Conservation (phyloP, 2,888 invertebrate species). For the Eurytoma californica region DNA sequence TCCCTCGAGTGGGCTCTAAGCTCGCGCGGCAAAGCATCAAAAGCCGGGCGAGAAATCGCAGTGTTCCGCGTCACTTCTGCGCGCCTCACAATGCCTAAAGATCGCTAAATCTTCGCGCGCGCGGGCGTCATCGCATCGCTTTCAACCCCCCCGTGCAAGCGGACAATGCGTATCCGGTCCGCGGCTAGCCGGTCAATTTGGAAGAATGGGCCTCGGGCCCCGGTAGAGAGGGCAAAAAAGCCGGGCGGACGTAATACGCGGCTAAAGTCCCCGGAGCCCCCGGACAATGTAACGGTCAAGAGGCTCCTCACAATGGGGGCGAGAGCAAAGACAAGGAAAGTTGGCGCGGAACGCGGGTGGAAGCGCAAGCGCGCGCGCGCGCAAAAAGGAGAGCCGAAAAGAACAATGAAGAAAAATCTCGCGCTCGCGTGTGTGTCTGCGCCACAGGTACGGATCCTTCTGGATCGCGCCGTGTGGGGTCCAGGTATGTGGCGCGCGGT, state of each 20-base stretch:
- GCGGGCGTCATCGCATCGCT: not conserved
- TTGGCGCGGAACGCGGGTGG: too few species aligned
- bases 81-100: not conserved
- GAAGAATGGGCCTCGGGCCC: constrained; percentile 9
- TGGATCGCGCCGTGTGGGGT: constrained; percentile 71
- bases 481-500: constrained; percentile 60
- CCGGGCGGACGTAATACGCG: not conserved
- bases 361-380: not conserved
- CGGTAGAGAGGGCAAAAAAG: not conserved
- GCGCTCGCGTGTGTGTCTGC: constrained; percentile 5
- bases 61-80: too few species aligned
- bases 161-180: constrained; percentile 42
- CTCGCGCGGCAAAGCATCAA: too few species aligned
- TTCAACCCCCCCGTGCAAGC: not conserved
- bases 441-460: not conserved
- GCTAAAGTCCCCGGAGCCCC: not conserved
- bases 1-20: too few species aligned
- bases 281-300: constrained; percentile 43
- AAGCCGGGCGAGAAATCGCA: too few species aligned
- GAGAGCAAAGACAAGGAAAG: constrained; percentile 2
- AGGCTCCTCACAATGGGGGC: constrained; percentile 18
- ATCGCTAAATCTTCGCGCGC: not conserved
- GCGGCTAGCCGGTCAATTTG: constrained; percentile 17
- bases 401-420: constrained; percentile 31
- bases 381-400: not conserved